Evolutionary conservation across 37 sponge, comb jelly and placozoan species (phyloP), one percentile per base, ranked within the genome.

Genomic region (Cladorhizidae sp.): DNA sequence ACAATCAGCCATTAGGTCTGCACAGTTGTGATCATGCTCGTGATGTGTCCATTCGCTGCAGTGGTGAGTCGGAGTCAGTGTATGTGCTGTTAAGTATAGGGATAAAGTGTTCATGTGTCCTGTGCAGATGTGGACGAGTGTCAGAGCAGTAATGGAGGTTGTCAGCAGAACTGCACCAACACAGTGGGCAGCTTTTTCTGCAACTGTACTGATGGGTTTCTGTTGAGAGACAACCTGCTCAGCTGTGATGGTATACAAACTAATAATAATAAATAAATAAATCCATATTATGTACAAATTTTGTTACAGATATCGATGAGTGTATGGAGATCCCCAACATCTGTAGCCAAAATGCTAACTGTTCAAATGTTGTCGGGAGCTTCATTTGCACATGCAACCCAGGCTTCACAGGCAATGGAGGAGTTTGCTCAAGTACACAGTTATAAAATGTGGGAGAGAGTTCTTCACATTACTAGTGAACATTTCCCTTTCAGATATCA

Each of bases 331-430:
- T n/a, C 49, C 69, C 35, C 14, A 0, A 71, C 70, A 79, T 36
- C 51, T 79, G 80, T 79, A 22, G 51, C 52, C 40, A n/a, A 3
- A 78, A 78, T 32, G 73, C 82, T 59, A 14, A 23, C 65, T 91
- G 86, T 62, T 57, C 42, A 52, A 79, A 86, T 56, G 79, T 80
- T 40, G 29, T 5, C 43, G 86, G 86, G 18, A 86, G 86, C 74
- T 86, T 74, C 55, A 41, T 22, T 35, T 87, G 88, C 40, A 31
- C 2, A 1, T 81, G 81, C 36, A 71, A 59, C 42, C 2, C 28
- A 58, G 81, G 81, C 18, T 72, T 71, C 31, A 58, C 1, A 38
- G 72, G 72, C n/a, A 57, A 71, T 70, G 59, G 72, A 52, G 26
- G 43, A 22, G 41, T 1, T 38, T 71, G 81, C 32, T 41, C 15